These are phyloP conservation scores for Sinosuthora webbiana DNA, from an alignment of 2,113 vertebrate species.

Conservation along the genomic window DNA sequence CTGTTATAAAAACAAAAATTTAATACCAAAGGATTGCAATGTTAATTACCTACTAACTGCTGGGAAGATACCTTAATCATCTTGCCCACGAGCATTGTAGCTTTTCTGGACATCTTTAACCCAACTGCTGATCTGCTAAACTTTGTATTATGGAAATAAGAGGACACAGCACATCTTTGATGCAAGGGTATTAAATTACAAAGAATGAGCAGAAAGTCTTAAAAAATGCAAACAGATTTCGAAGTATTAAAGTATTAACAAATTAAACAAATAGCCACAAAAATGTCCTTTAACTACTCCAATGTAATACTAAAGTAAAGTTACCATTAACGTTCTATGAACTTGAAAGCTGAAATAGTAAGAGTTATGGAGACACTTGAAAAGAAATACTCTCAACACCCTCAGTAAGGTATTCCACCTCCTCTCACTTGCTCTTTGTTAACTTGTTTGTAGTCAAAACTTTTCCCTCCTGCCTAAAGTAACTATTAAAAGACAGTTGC, in stretches of 20 bases:
- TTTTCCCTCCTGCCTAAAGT: not conserved
- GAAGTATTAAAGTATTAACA: not conserved
- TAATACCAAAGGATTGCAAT: not conserved
- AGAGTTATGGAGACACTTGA: not conserved
- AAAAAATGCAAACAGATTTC: not conserved
- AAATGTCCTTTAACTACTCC: not conserved
- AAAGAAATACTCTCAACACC: not conserved
- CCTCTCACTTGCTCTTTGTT: not conserved
- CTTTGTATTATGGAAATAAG: not conserved
- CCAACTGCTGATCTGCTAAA: not conserved
- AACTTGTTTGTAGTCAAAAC: not conserved
- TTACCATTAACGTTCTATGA: not conserved
- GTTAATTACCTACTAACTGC: not conserved
- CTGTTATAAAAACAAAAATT: not conserved
- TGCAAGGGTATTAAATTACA: not conserved
- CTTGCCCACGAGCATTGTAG: not conserved
- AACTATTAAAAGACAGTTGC: not conserved
- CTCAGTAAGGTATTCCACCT: rapidly evolving
- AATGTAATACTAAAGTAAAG: not conserved
- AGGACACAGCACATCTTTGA: not conserved
- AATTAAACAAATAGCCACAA: not conserved
- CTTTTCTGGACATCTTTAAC: not conserved
- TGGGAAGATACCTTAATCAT: not conserved
- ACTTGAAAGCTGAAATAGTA: not conserved
- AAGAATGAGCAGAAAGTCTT: not conserved